Evolutionary conservation across 2,113 vertebrate genomes (phyloP).

Genomic region (Python bivittatus): DNA sequence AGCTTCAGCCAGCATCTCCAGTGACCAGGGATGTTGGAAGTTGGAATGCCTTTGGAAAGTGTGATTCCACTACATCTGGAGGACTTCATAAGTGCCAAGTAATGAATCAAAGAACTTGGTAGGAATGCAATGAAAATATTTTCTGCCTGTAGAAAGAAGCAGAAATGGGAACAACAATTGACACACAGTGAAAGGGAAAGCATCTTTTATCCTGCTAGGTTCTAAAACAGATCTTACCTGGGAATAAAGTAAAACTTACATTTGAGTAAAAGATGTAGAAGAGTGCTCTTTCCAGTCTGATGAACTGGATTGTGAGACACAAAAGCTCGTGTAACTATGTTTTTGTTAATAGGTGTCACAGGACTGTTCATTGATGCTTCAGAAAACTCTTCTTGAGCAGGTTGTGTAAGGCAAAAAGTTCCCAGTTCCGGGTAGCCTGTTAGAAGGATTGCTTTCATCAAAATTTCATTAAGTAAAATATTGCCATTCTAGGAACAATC

Average conservation of each 20-base stretch:
- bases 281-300: background rate
- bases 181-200: constrained; percentile 31
- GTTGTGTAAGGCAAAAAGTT: constrained; percentile 29
- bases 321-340: background rate
- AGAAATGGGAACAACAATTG: background rate
- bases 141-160: constrained; percentile 32
- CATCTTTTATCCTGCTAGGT: constrained; percentile 30
- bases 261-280: background rate
- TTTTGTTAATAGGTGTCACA: background rate
- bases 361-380: background rate
- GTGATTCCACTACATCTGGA: constrained; percentile 27
- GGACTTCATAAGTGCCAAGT: constrained; percentile 47
- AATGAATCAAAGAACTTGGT: constrained; percentile 26
- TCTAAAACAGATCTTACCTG: constrained; percentile 22
- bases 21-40: background rate
- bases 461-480: constrained; percentile 45
- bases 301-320: background rate
- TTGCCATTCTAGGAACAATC: constrained; percentile 4
- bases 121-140: constrained; percentile 46
- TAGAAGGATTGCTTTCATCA: constrained; percentile 58
- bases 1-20: background rate
- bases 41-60: background rate
- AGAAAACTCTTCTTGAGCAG: constrained; percentile 8
- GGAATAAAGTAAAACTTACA: background rate
- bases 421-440: constrained; percentile 20